Evolutionary conservation across 1,140 invertebrate species (phyloP).

Genomic region (Drosophila rhopaloa): DNA sequence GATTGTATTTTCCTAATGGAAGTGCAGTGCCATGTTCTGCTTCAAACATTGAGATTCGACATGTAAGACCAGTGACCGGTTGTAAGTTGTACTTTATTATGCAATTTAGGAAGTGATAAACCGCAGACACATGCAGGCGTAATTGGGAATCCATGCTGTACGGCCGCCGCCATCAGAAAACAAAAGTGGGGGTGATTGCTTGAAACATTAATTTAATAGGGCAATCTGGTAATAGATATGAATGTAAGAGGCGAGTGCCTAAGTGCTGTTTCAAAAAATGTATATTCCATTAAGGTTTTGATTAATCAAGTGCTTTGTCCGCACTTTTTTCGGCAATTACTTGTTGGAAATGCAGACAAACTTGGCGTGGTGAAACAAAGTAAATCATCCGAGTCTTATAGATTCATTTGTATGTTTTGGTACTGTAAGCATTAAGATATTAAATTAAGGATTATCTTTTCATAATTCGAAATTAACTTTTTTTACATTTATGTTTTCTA

Average conservation of each 20-base stretch:
- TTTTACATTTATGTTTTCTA: no score
- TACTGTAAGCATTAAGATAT: no score
- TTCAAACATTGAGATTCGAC: slow-evolving; percentile 3
- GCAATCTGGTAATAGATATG: slow-evolving; percentile 37
- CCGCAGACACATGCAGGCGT: slow-evolving; percentile 36
- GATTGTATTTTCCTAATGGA: slow-evolving; percentile 25
- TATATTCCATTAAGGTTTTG: slow-evolving; percentile 37
- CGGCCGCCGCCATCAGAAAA: slow-evolving; percentile 1
- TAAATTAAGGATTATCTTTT: no score
- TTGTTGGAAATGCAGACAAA: not conserved
- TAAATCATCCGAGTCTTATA: no score
- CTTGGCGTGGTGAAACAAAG: no score
- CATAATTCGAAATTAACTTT: no score
- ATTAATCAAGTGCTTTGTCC: slow-evolving; percentile 34
- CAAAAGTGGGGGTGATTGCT: slow-evolving; percentile 1
- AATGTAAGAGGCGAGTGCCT: slow-evolving; percentile 20
- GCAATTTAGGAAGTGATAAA: slow-evolving; percentile 39
- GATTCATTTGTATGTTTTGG: no score
- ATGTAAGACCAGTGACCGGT: slow-evolving; percentile 14
- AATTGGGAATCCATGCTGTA: slow-evolving; percentile 42
- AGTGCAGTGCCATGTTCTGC: slow-evolving; percentile 10
- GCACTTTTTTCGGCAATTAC: slow-evolving; percentile 2
- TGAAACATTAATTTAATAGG: slow-evolving; percentile 33
- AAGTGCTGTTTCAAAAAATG: slow-evolving; percentile 34
- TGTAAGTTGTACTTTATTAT: slow-evolving; percentile 33